These are phyloP conservation scores for Sympetrum striolatum DNA, from an alignment of 2,888 invertebrate species.

Conservation along the genomic window DNA sequence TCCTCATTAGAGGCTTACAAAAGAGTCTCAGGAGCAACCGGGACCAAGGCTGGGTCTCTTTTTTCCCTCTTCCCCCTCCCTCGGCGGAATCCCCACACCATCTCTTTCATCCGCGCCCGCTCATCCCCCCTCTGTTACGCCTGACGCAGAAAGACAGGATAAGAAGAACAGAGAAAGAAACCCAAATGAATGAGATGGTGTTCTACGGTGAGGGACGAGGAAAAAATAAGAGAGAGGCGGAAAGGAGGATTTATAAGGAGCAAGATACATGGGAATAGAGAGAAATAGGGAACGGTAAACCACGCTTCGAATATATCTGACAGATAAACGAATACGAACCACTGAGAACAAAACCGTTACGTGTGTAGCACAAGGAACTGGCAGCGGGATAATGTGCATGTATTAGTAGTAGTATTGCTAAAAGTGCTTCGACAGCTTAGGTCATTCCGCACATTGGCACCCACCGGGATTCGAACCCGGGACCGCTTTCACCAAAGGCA, in stretches of 20 bases:
- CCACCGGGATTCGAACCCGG: too few relatives aligned
- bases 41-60: slow-evolving; percentile 46
- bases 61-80: slow-evolving; percentile 43
- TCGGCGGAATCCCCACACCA: slow-evolving; percentile 25
- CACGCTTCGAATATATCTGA: too few relatives aligned
- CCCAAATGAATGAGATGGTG: background rate
- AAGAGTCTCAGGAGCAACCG: slow-evolving; percentile 43
- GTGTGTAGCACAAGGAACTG: too few relatives aligned
- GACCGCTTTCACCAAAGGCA: too few relatives aligned
- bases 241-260: background rate
- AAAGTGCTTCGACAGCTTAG: too few relatives aligned
- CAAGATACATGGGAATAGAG: background rate
- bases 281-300: background rate
- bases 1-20: slow-evolving; percentile 48
- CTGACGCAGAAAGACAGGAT: background rate
- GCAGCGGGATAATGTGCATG: too few relatives aligned
- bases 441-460: too few relatives aligned
- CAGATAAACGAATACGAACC: too few relatives aligned
- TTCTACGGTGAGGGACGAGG: background rate
- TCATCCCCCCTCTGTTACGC: slow-evolving; percentile 51
- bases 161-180: background rate
- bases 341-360: too few relatives aligned
- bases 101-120: slow-evolving; percentile 50
- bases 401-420: too few relatives aligned
- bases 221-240: background rate